Conservation (phyloP, 2,797 vertebrate species). For the Scyliorhinus canicula region DNA sequence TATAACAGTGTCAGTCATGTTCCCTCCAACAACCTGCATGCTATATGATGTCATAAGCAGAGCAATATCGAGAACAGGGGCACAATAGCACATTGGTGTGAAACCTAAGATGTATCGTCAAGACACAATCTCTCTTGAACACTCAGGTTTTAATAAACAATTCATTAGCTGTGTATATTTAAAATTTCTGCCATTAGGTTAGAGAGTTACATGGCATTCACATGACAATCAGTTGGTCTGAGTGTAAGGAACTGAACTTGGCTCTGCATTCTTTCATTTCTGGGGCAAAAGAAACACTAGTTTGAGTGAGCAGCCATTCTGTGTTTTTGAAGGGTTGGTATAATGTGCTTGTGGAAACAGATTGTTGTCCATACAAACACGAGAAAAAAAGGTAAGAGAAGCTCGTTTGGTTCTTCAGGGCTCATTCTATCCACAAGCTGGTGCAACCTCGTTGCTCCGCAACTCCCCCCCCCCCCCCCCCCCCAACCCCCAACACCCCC, state of each 20-base stretch:
- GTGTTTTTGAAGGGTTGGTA: neutral
- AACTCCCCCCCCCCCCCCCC: too few species aligned
- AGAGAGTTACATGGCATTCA: slow-evolving; percentile 29
- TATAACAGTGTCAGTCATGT: slow-evolving; percentile 32
- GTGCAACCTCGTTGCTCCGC: neutral
- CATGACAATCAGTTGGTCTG: slow-evolving; percentile 6
- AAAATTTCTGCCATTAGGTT: neutral
- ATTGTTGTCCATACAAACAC: neutral
- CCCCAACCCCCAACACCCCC: too few species aligned
- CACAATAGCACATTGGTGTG: neutral
- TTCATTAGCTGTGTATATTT: slow-evolving; percentile 5
- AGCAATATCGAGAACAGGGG: neutral
- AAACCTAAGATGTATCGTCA: slow-evolving; percentile 13
- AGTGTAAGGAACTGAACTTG: neutral
- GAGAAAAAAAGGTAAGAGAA: neutral
- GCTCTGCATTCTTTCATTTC: neutral
- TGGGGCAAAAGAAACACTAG: neutral
- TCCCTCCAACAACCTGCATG: slow-evolving; percentile 14
- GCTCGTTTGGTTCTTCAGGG: neutral
- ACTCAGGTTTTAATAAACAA: slow-evolving; percentile 12
- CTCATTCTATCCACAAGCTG: neutral
- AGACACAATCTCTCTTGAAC: neutral
- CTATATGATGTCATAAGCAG: slow-evolving; percentile 18
- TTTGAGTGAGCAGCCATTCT: neutral
- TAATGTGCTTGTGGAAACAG: neutral